Evolutionary conservation across 2,888 invertebrate species (phyloP), one percentile per base, ranked within the genome.

Genomic region (Calliphora vomitoria): DNA sequence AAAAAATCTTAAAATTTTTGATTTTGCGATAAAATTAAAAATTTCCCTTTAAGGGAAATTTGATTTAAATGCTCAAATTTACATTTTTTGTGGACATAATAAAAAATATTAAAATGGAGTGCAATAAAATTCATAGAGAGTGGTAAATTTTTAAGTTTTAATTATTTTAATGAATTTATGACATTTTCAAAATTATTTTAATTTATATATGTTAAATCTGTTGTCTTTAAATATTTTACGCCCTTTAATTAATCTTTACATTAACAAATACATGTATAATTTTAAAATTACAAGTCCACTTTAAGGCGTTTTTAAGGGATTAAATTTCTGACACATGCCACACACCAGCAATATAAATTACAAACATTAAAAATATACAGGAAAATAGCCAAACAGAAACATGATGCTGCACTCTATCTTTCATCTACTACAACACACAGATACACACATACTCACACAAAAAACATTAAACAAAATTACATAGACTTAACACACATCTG

Each of bases 331-430:
- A 35, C 74, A 74, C 82, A 74, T 82, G 78, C 60, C 60, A 66
- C 11, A 69, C 31, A 62, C n/a, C 31, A 62, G 35, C 60, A 76
- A 74, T 74, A 55, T 68, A 82, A 86, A 82, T 80, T 79, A 71
- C 74, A 79, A 44, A 53, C n/a, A 75, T 62, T 74, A 69, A 53
- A 68, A 72, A 47, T 55, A 35, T 44, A 13, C 72, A 13, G 53
- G n/a, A 58, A 79, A 44, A 47, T 62, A 53, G 18, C 31, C 44
- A 44, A 76, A 50, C 13, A 69, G 31, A 41, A 79, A 62, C 41
- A 79, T 82, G 44, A 79, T 82, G 78, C 72, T 74, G 58, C 25
- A 62, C 31, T 75, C 47, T 69, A 80, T 80, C 18, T 55, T 50
- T 74, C 41, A 79, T 79, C 35, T 25, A 4, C 25, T 31, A 64